Base-by-base conservation (phyloP, 2,888 invertebrate species). In the Coelinius sp. region DNA sequence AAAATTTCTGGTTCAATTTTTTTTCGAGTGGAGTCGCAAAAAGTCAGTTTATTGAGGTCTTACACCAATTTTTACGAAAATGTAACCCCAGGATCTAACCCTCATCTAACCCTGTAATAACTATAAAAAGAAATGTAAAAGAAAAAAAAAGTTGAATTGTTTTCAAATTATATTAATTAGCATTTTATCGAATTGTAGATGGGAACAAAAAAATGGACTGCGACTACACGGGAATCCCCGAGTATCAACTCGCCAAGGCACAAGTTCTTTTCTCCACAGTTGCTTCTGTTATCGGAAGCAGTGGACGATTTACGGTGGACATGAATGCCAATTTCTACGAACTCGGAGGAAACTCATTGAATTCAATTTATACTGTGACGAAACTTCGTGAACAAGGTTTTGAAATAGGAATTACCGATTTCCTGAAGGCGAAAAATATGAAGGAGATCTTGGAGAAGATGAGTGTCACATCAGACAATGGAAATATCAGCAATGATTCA, bases 271-370 rank as follows among this genome's bases (percentile, higher is more conserved):
- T 96, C 80, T 91, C 93, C 82, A 94, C 94, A 0, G 92, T 96
- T 0, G 93, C 93, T 0, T 90, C 91, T 1, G 93, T 95, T 0
- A 90, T 94, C 20, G 93, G 93, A 0, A 89, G 92, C 56, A 91
- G 93, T 0, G 89, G 91, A 0, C 89, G 94, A 5, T 90, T 91
- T 0, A 90, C 90, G 0, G 87, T 95, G 6, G 90, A 91, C 0
- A 83, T 92, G 0, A 88, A 91, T 17, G 92, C 93, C 0, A 95
- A 95, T 78, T 96, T 96, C 86, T 96, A 94, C 84, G 93, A 94
- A 79, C 89, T 96, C 46, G 96, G 96, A 1, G 96, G 96, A 10
- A 95, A 96, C 83, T 96, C 96, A 0, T 89, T 96, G 20, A 96
- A 96, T 85, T 95, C 96, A 0, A 93, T 96, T 71, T 93, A 91